A percentile compares a stretch with the other conserved stretches of the same genome.
Evolutionary conservation across 2,113 vertebrate species (phyloP).

Genomic region (Myotis brandtii): DNA sequence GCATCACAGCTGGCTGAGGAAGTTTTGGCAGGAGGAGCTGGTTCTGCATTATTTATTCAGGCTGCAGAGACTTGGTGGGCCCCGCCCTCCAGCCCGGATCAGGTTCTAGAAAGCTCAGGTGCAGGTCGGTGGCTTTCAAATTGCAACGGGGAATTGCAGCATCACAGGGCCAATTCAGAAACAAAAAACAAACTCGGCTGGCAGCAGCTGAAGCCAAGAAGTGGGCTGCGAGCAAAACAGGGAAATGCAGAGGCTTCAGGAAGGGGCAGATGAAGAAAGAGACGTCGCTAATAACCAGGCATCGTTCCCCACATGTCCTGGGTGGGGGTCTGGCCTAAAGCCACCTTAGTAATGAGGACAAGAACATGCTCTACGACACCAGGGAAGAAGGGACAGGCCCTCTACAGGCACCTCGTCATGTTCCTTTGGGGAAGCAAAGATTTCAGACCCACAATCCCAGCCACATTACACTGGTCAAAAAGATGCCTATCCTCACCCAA

Average conservation of each 20-base stretch:
- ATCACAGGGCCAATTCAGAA: background rate
- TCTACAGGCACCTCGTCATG: fast-evolving
- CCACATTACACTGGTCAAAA: background rate
- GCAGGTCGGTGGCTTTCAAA: background rate
- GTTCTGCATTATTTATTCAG: slow-evolving; percentile 5
- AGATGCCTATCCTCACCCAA: fast-evolving
- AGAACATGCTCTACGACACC: background rate
- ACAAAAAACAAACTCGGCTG: background rate
- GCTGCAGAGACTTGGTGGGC: background rate
- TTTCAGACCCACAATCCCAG: background rate
- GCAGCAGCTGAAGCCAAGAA: background rate
- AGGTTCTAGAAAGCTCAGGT: background rate
- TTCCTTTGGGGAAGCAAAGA: background rate
- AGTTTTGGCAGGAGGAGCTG: background rate
- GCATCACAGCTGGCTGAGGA: background rate
- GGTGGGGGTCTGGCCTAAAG: background rate
- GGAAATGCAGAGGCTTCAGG: background rate
- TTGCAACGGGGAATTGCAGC: background rate
- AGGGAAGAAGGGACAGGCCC: background rate
- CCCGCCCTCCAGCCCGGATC: background rate
- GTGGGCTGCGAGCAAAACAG: too few species aligned
- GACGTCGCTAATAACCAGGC: background rate
- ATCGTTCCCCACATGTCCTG: fast-evolving
- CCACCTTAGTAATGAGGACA: background rate
- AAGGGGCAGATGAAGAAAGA: background rate